Percentiles rank a stretch among this genome's conserved stretches.
phyloP scores from a whole-genome alignment of 2,113 vertebrate species.

The Stegastes partitus region DNA sequence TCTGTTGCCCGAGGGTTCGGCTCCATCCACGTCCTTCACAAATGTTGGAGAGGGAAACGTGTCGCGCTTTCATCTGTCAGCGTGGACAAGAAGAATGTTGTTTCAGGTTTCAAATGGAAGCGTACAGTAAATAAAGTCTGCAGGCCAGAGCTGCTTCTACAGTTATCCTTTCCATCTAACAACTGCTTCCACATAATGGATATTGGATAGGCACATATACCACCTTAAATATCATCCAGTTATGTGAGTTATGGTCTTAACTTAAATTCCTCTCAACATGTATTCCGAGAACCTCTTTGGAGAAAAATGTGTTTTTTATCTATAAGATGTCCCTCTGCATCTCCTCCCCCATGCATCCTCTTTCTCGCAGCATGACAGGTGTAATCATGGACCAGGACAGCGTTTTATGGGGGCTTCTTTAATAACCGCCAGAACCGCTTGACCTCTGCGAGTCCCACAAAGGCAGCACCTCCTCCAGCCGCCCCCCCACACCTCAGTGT shows the following conservation, averaged over 20 bases:
- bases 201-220: conserved; percentile 11
- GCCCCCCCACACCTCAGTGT: conserved; percentile 53
- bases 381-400: conserved; percentile 80
- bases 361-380: conserved; percentile 72
- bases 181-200: conserved; percentile 11
- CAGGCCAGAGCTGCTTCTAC: conserved; percentile 40
- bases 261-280: conserved; percentile 29
- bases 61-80: conserved; percentile 71
- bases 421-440: conserved; percentile 78
- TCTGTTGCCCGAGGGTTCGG: conserved; percentile 61
- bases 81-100: conserved; percentile 66
- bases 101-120: conserved; percentile 67
- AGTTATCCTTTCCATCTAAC: conserved; percentile 24
- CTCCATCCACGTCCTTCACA: conserved; percentile 67
- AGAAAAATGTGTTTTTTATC: conserved; percentile 47
- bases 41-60: conserved; percentile 57
- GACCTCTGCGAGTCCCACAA: conserved; percentile 77
- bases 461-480: conserved; percentile 55
- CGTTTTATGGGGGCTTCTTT: conserved; percentile 80
- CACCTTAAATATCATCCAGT: conserved; percentile 28
- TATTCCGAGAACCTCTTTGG: conserved; percentile 18
- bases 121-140: conserved; percentile 61
- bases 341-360: conserved; percentile 66
- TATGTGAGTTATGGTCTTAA: conserved; percentile 31
- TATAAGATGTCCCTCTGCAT: conserved; percentile 45